Evolutionary conservation across 2,113 vertebrate species (phyloP).

Genomic region (Gambusia affinis): DNA sequence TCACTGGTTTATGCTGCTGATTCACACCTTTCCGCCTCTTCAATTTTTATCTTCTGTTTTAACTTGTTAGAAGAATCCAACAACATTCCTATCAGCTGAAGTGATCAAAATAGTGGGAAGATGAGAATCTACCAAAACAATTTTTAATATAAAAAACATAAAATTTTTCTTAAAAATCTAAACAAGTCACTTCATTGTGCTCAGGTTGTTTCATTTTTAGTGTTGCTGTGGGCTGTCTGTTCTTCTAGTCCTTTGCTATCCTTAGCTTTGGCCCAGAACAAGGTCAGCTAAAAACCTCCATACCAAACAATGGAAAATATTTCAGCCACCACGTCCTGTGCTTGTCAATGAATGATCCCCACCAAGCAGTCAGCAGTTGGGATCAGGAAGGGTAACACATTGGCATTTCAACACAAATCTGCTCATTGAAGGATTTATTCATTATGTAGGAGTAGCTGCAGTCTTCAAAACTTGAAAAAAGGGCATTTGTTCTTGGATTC

Average conservation of each 20-base stretch:
- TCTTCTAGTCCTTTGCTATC: conserved; percentile 4
- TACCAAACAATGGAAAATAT: conserved; percentile 51
- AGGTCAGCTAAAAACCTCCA: conserved; percentile 38
- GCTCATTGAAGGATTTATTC: background rate
- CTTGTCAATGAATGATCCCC: conserved; percentile 31
- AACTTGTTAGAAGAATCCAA: conserved; percentile 38
- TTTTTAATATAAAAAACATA: background rate
- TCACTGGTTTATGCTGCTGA: conserved; percentile 25
- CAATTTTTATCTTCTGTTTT: conserved; percentile 29
- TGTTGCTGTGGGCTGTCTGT: background rate
- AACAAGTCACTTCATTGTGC: no score
- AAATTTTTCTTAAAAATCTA: background rate
- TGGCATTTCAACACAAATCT: conserved; percentile 25
- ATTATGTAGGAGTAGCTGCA: background rate
- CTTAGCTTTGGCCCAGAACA: background rate
- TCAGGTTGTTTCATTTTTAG: background rate
- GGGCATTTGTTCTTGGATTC: no score
- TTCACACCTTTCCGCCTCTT: conserved; percentile 27
- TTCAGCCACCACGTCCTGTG: conserved; percentile 36
- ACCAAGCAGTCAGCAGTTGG: conserved; percentile 22
- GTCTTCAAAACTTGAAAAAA: no score
- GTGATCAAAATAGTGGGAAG: conserved; percentile 16
- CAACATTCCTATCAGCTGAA: background rate
- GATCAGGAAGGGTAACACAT: background rate
- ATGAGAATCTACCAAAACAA: background rate